Conservation (phyloP, 2,113 vertebrate species). For the Tamias sibiricus region DNA sequence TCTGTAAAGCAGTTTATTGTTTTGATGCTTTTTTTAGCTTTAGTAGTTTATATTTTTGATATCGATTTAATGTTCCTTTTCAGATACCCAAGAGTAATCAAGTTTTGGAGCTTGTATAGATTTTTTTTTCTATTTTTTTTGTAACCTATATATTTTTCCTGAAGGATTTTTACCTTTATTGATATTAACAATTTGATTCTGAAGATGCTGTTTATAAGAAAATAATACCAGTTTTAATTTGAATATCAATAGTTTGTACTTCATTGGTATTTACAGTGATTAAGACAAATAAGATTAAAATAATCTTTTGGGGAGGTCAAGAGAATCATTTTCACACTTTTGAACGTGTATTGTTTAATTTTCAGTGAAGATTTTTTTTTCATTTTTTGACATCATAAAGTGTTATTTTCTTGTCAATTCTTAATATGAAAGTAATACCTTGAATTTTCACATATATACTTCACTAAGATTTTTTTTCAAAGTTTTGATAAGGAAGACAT, state of each 20-base stretch:
- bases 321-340: constrained; percentile 35
- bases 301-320: neutral
- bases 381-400: constrained; percentile 17
- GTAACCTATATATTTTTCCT: neutral
- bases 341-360: constrained; percentile 39
- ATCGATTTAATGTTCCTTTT: neutral
- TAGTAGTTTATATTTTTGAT: neutral
- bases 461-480: constrained; percentile 32
- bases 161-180: constrained; percentile 32
- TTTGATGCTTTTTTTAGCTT: constrained; percentile 25
- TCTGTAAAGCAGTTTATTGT: constrained; percentile 14
- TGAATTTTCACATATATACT: constrained; percentile 20
- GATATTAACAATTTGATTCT: constrained; percentile 56
- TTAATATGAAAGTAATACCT: constrained; percentile 26
- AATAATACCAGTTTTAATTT: constrained; percentile 56
- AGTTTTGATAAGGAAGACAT: constrained; percentile 41
- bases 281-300: constrained; percentile 56
- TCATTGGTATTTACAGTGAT: constrained; percentile 59
- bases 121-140: neutral
- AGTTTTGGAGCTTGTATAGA: neutral
- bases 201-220: constrained; percentile 48
- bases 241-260: constrained; percentile 41
- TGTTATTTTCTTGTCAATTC: constrained; percentile 23
- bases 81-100: neutral
- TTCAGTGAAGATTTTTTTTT: constrained; percentile 31